Base-by-base conservation (phyloP, 2,797 vertebrate genomes). In the Decapterus maruadsi region DNA sequence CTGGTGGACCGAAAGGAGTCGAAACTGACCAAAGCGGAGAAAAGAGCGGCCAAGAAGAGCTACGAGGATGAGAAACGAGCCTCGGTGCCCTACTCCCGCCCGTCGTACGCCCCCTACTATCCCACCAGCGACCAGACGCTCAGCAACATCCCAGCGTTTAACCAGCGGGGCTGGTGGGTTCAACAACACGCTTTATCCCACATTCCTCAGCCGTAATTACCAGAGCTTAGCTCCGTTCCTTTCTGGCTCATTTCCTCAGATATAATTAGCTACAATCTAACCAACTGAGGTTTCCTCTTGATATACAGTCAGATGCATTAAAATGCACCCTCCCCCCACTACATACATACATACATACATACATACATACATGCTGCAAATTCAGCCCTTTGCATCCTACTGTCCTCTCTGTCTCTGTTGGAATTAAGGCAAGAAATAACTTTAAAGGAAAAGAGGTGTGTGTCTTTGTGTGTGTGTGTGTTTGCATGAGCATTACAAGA, bases 11-110 rank as follows among this genome's bases (percentile, higher is more conserved):
- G 97, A 55, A 99, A 98, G 91, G 98, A 99, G 81, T 96, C 97
- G n/a, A 99, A 98, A 92, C 93, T 99, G 84, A 99, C 98, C 86
- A 97, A 97, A 95, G 98, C 98, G 46, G 98, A 99, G 95, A 99
- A 99, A 93, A 97, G 97, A 91, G 98, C 98, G 7, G 98, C 98
- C 59, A 99, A 99, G 92, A 99, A 98, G 77, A 97, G 98, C 92
- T 99, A 99, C 0, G 98, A 99, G 92, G 98, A 99, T 73, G 98
- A 99, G 91, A 99, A 99, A 72, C 95, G 98, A 72, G 98, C 98
- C 0, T 99, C 97, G 0, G 96, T 99, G 65, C 98, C 98, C 8
- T 99, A 99, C 81, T 96, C 97, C 22, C 96, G 98, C 22, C 97
- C 98, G 0, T 99, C 98, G 0, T 99, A 99, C 2, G 97, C 98